A percentile compares a stretch with the other conserved stretches of the same genome.
phyloP scores from a whole-genome alignment of 2,797 vertebrate genomes.

The Thripadectes ignobilis region DNA sequence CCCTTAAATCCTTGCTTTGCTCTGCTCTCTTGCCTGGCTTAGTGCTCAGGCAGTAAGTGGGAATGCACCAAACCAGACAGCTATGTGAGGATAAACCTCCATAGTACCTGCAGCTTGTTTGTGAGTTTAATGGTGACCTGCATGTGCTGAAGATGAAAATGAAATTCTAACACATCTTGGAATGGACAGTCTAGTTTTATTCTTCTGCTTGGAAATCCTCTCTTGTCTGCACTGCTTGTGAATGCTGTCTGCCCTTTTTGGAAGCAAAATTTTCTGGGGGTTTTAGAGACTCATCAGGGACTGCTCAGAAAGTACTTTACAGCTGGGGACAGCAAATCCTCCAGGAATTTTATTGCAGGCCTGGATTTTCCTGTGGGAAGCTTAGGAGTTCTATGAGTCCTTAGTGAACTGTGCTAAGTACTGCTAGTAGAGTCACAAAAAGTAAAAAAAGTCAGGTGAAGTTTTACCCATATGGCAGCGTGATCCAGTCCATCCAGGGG shows the following conservation, averaged over 20 bases:
- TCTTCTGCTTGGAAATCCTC: neutral
- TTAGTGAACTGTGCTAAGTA: neutral
- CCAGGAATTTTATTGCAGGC: neutral
- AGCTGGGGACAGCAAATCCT: neutral
- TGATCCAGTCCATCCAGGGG: conserved; percentile 89
- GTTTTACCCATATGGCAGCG: conserved; percentile 92
- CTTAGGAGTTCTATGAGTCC: neutral
- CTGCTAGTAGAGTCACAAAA: neutral
- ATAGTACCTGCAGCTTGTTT: neutral
- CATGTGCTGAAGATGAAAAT: neutral
- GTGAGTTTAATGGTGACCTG: neutral
- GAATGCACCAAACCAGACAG: neutral
- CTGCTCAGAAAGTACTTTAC: neutral
- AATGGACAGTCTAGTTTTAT: neutral
- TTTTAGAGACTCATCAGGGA: neutral
- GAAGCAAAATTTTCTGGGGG: neutral
- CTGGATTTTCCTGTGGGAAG: neutral
- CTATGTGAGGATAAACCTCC: neutral
- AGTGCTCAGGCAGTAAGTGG: neutral
- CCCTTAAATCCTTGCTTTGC: neutral
- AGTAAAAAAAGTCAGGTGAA: neutral
- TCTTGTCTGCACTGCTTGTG: neutral
- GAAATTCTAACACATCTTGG: neutral
- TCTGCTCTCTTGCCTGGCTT: neutral
- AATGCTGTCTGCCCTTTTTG: neutral